Conservation (phyloP, 1,140 invertebrate species). For the Zelostemma sp. region DNA sequence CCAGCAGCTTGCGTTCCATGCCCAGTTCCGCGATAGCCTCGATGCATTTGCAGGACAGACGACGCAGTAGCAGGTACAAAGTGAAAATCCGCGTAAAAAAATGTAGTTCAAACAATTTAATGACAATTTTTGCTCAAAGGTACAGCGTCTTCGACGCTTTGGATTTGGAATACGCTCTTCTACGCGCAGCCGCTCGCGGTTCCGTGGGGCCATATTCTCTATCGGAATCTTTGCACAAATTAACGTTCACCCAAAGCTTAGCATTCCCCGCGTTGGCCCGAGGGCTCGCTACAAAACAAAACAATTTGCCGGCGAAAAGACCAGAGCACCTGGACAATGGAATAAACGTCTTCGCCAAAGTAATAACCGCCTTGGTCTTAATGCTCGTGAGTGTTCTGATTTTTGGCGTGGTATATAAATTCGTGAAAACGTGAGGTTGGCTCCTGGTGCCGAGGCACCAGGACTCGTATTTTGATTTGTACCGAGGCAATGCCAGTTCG, state of each 20-base stretch:
- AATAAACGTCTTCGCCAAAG: slow-evolving; percentile 78
- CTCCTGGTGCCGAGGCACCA: slow-evolving; percentile 74
- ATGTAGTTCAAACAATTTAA: slow-evolving; percentile 12
- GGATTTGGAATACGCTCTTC: slow-evolving; percentile 78
- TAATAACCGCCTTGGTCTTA: slow-evolving; percentile 78
- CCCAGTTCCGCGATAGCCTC: slow-evolving; percentile 61
- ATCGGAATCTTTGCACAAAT: slow-evolving; percentile 79
- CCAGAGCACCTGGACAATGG: slow-evolving; percentile 74
- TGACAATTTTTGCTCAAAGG: slow-evolving; percentile 42
- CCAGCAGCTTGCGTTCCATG: slow-evolving; percentile 68
- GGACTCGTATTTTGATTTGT: slow-evolving; percentile 38
- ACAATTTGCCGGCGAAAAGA: slow-evolving; percentile 70
- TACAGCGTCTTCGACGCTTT: slow-evolving; percentile 80
- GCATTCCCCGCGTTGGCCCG: slow-evolving; percentile 81
- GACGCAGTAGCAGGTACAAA: slow-evolving; percentile 63
- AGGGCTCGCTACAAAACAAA: slow-evolving; percentile 76
- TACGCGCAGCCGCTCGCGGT: slow-evolving; percentile 77
- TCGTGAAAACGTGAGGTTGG: slow-evolving; percentile 82
- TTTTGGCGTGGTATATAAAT: slow-evolving; percentile 82
- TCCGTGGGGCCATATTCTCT: slow-evolving; percentile 80
- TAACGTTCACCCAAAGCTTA: slow-evolving; percentile 82
- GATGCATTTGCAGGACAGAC: slow-evolving; percentile 61
- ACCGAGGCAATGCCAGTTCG: slow-evolving; percentile 22
- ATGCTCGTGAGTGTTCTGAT: slow-evolving; percentile 80
- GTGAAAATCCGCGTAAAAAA: not conserved